Evolutionary conservation across 1,140 invertebrate genomes (phyloP).

Genomic region (Maconellicoccus hirsutus): DNA sequence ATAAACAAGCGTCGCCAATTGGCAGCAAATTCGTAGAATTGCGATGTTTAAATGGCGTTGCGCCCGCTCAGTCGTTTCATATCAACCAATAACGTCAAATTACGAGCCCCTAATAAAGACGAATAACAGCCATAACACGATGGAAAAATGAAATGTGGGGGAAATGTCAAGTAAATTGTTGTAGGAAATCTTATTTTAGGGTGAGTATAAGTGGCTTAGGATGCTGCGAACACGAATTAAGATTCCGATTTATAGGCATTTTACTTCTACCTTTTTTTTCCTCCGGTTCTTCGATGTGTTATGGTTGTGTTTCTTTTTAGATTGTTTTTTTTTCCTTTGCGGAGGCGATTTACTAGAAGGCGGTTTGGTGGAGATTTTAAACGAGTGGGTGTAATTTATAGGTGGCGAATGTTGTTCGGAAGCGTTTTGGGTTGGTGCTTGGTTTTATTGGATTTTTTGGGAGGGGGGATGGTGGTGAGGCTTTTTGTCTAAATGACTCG

Average conservation of each 20-base stretch:
- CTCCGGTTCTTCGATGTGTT: background rate
- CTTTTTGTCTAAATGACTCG: too few relatives aligned
- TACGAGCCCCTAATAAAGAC: conserved; percentile 11
- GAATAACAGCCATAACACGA: conserved; percentile 15
- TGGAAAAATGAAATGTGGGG: conserved; percentile 18
- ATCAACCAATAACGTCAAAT: conserved; percentile 20
- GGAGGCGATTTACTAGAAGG: too few relatives aligned
- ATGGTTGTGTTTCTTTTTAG: background rate
- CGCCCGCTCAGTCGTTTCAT: background rate
- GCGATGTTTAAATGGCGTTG: conserved; percentile 14
- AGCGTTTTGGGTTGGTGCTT: too few relatives aligned
- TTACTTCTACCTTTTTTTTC: background rate
- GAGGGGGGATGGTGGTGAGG: too few relatives aligned
- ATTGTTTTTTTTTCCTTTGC: background rate
- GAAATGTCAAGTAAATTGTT: conserved; percentile 13
- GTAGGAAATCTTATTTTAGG: background rate
- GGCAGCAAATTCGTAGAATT: background rate
- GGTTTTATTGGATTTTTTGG: too few relatives aligned
- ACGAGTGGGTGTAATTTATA: too few relatives aligned
- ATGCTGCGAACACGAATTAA: conserved; percentile 7
- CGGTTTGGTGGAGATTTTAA: too few relatives aligned
- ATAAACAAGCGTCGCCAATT: conserved; percentile 12
- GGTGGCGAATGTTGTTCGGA: too few relatives aligned
- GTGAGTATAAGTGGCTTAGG: background rate
- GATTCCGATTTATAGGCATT: conserved; percentile 4